Conservation (phyloP, 2,888 invertebrate genomes). For the Volucella bombylans region DNA sequence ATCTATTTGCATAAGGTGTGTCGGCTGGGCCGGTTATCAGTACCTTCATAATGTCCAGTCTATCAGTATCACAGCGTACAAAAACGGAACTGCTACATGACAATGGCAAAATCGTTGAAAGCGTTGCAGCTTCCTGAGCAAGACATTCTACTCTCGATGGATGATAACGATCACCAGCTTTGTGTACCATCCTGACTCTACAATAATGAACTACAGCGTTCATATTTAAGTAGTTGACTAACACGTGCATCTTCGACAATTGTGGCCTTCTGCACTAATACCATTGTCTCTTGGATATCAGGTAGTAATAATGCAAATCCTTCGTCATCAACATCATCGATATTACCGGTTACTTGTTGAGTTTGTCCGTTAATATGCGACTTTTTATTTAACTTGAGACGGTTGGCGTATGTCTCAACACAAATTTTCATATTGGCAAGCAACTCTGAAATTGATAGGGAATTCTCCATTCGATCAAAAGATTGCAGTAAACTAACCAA, state of each 20-base stretch:
- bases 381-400: slow-evolving; percentile 89
- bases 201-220: slow-evolving; percentile 86
- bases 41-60: slow-evolving; percentile 97
- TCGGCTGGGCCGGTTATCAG: slow-evolving; percentile 95
- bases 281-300: slow-evolving; percentile 89
- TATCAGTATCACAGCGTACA: slow-evolving; percentile 96
- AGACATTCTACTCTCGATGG: slow-evolving; percentile 94
- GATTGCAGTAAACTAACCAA: slow-evolving; percentile 87
- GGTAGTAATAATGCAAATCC: slow-evolving; percentile 94
- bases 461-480: slow-evolving; percentile 82
- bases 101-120: slow-evolving; percentile 94
- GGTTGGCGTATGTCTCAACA: slow-evolving; percentile 94
- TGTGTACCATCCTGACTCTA: slow-evolving; percentile 90
- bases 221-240: slow-evolving; percentile 76
- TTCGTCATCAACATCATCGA: slow-evolving; percentile 92
- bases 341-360: slow-evolving; percentile 81
- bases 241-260: slow-evolving; percentile 79
- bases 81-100: slow-evolving; percentile 97
- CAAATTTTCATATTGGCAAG: slow-evolving; percentile 94
- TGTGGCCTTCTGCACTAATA: slow-evolving; percentile 81
- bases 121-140: slow-evolving; percentile 96
- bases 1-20: slow-evolving; percentile 95
- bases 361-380: slow-evolving; percentile 83
- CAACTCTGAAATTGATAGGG: slow-evolving; percentile 89
- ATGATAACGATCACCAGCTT: slow-evolving; percentile 93